Evolutionary conservation across 1,140 invertebrate genomes (phyloP), one percentile per base, ranked within the genome.

Genomic region (Dendrolimus punctatus): DNA sequence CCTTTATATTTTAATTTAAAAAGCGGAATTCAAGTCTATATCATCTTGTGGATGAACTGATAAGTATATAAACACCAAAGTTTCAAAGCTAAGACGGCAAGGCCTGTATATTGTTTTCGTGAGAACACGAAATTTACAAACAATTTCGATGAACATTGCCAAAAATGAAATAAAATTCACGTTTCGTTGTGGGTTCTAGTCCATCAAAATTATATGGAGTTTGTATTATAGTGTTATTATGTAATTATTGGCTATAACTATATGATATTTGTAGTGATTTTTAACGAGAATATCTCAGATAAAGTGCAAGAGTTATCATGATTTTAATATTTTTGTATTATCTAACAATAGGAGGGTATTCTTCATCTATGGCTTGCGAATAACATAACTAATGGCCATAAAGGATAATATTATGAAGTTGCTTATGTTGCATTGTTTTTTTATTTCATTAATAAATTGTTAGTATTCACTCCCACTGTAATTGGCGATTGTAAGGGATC

Each of bases 341-440:
- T 80, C 79, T 85, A 84, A 85, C 80, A 77, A 73, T 85, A 85
- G 77, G 55, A 53, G 55, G 68, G 58, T 84, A 82, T 74, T 68
- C 65, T 74, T 68, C 65, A 77, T 68, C 73, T 76, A 80, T 84
- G 82, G 82, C 82, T 85, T 85, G 80, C 82, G 47, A 85, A 84
- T 85, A 85, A 85, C 82, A 80, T 70, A 76, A 81, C 78, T 85
- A 82, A 85, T 81, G 63, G 78, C 81, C 81, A 79, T 75, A 73
- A 76, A 71, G 66, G 23, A 23, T 23, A 74, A 74, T 74, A 77
- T 71, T 80, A 77, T 76, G 64, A 80, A 79, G 53, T 79, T 68
- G 81, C 81, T 85, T 85, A 61, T 77, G 66, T 73, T 78, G 81
- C 80, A 80, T 81, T 77, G 81, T 81, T 80, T 80, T 85, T 73